Evolutionary conservation across 1,140 invertebrate genomes (phyloP), one percentile per base, ranked within the genome.

Genomic region (Drosophila auraria): DNA sequence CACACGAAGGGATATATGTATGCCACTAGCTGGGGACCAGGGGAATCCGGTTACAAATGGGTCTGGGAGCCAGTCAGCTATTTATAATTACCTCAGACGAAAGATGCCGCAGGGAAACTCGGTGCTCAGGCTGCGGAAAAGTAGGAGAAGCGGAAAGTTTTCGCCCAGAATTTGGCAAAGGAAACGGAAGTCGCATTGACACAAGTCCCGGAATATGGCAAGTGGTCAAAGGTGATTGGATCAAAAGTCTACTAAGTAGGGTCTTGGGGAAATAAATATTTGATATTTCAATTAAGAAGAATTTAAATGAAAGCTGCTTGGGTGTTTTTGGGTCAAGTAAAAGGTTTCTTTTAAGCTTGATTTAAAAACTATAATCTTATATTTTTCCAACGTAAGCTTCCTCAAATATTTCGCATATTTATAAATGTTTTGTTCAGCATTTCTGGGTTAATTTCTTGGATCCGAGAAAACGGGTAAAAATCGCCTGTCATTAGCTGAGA

Each of bases 1-100:
- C 5, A 27, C 5, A 27, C 3, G 25, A 27, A 27, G 5, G 30
- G 8, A 2, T 25, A 50, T 20, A 38, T 53, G 36, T 49, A 42
- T 53, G 42, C 23, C 44, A 9, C 30, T 33, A 33, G 30, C 5
- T 30, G 6, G 42, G 63, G 38, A 33, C 25, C 44, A 4, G 1
- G 14, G 53, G 23, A 36, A 11, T 56, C 60, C 33, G 42, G 53
- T 60, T 72, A 72, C 66, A 73, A 73, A 60, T 72, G 70, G 59
- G 53, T 60, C 70, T 72, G 66, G 50, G 54, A 36, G 65, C 68
- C 70, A 60, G 70, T 73, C 70, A 73, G 70, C 70, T 60, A 73
- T 73, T 73, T 73, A 73, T 73, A 73, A 73, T 73, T 73, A 73
- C 68, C 68, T 38, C 69, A 61, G 69, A 73, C 71, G 68, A 51